Evolutionary conservation across 2,797 vertebrate species (phyloP).

Genomic region (Loris lydekkerianus): DNA sequence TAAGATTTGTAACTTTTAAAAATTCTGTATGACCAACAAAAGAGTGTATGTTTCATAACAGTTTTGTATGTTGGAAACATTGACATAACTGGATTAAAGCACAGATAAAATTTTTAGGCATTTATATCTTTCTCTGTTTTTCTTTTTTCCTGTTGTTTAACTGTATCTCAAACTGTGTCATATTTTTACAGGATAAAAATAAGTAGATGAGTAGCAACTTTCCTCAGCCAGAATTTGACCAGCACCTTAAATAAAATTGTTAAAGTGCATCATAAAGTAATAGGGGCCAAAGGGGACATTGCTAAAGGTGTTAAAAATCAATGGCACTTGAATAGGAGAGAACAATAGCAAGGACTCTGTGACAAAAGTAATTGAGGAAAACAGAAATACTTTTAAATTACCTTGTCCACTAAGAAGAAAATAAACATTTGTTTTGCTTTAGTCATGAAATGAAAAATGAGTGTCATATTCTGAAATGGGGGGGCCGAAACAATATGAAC

Average conservation of each 20-base stretch:
- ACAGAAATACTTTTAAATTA: slow-evolving; percentile 53
- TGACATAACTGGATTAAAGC: slow-evolving; percentile 9
- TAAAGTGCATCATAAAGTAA: slow-evolving; percentile 74
- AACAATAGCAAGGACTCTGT: slow-evolving; percentile 45
- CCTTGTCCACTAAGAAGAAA: not conserved
- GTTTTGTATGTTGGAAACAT: slow-evolving; percentile 35
- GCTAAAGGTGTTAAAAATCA: slow-evolving; percentile 54
- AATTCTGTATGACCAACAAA: slow-evolving; percentile 47
- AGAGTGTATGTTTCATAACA: slow-evolving; percentile 59
- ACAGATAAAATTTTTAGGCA: not conserved
- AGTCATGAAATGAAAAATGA: slow-evolving; percentile 65
- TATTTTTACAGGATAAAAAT: slow-evolving; percentile 48
- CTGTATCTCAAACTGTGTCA: not conserved
- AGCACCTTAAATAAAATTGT: slow-evolving; percentile 63
- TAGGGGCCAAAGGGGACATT: slow-evolving; percentile 38
- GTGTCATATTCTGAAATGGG: slow-evolving; percentile 53
- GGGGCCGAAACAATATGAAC: slow-evolving; percentile 3
- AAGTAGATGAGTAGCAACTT: slow-evolving; percentile 72
- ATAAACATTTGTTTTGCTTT: not conserved
- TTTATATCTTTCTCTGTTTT: slow-evolving; percentile 19
- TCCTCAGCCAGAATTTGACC: slow-evolving; percentile 60
- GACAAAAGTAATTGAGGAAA: slow-evolving; percentile 56
- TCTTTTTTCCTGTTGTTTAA: not conserved
- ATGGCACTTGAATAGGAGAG: slow-evolving; percentile 19
- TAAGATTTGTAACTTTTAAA: slow-evolving; percentile 70